Conservation (phyloP, 2,888 invertebrate genomes). For the Drosophila histrio region DNA sequence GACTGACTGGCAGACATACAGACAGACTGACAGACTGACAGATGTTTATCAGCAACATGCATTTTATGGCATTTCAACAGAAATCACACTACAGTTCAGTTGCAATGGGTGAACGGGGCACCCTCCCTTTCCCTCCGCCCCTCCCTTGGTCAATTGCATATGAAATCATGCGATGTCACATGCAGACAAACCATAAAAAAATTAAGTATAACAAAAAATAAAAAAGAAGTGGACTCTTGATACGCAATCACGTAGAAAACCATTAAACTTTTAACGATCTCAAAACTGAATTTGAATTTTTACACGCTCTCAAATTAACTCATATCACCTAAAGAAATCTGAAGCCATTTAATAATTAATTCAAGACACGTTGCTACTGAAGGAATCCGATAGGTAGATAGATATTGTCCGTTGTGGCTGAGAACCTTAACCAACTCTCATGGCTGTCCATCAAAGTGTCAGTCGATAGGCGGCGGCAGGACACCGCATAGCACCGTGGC, state of each 20-base stretch:
- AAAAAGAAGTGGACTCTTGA: constrained; percentile 7
- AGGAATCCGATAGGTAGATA: not conserved
- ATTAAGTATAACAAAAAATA: constrained; percentile 14
- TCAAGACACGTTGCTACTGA: constrained; percentile 32
- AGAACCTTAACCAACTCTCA: not conserved
- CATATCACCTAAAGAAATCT: not conserved
- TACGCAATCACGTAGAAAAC: constrained; percentile 30
- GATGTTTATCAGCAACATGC: constrained; percentile 66
- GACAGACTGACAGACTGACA: constrained; percentile 29
- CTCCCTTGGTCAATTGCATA: not conserved
- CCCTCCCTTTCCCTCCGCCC: not conserved
- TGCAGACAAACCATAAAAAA: not conserved
- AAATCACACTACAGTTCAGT: constrained; percentile 55
- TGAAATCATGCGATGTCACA: constrained; percentile 15
- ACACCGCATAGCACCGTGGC: constrained; percentile 7
- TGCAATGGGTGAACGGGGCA: constrained; percentile 5
- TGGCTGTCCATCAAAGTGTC: constrained; percentile 37
- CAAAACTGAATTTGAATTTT: constrained; percentile 21
- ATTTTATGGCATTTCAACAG: constrained; percentile 70
- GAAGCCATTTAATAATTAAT: constrained; percentile 22
- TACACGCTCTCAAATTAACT: constrained; percentile 23
- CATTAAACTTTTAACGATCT: constrained; percentile 31
- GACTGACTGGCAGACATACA: constrained; percentile 1
- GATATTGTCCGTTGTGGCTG: not conserved
- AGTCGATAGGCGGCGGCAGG: constrained; percentile 29